Conservation (phyloP, 2,888 invertebrate species). For the Ephialtes manifestator region DNA sequence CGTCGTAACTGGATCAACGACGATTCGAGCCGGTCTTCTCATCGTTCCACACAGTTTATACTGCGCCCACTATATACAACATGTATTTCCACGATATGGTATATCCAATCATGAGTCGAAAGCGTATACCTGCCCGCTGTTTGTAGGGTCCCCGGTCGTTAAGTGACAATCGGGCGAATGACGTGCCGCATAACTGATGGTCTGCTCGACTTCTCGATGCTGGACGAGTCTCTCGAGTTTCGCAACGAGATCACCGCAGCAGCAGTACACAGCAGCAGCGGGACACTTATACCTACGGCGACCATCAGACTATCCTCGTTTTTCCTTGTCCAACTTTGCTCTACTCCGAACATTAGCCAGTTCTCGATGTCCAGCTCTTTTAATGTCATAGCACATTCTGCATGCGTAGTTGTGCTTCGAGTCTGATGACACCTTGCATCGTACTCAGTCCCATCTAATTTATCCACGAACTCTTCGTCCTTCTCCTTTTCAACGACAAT, state of each 20-base stretch:
- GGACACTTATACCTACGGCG: conserved; percentile 42
- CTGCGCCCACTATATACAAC: neutral
- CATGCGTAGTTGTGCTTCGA: conserved; percentile 57
- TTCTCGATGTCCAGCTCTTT: conserved; percentile 26
- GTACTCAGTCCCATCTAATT: conserved; percentile 35
- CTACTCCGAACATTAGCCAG: conserved; percentile 53
- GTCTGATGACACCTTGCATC: conserved; percentile 73
- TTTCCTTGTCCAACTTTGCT: conserved; percentile 50
- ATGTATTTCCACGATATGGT: conserved; percentile 13
- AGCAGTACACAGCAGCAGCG: neutral
- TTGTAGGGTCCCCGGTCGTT: conserved; percentile 55
- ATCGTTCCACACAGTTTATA: neutral
- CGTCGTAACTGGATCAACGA: neutral
- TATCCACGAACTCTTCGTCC: conserved; percentile 49
- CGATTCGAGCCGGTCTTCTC: conserved; percentile 17
- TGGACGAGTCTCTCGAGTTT: conserved; percentile 67
- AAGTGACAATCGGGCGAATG: conserved; percentile 71
- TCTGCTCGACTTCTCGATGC: conserved; percentile 65
- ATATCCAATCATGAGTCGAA: conserved; percentile 51
- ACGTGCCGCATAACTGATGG: conserved; percentile 73
- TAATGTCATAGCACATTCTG: conserved; percentile 7
- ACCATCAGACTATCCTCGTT: conserved; percentile 54
- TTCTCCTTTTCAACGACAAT: conserved; percentile 47
- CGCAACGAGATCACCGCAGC: conserved; percentile 66
- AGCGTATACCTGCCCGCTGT: conserved; percentile 43